These are phyloP conservation scores for Crossocerus cetratus DNA, from an alignment of 2,888 invertebrate genomes.

Conservation along the genomic window DNA sequence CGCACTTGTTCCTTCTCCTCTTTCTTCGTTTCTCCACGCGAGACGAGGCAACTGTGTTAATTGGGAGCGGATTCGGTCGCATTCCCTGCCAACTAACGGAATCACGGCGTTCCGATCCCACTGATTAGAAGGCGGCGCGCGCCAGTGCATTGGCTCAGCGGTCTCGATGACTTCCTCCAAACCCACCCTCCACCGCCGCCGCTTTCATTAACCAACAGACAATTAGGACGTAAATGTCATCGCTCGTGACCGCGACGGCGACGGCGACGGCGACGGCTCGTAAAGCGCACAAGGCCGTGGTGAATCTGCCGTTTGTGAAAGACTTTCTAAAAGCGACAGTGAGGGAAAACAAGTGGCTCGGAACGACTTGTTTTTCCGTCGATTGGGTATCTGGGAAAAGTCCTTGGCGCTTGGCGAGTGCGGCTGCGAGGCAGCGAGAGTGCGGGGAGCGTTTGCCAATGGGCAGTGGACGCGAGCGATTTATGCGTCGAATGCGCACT, in stretches of 20 bases:
- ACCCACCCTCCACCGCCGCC: neutral
- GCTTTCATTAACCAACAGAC: neutral
- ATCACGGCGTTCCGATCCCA: slow-evolving; percentile 19
- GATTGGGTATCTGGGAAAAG: neutral
- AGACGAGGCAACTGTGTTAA: slow-evolving; percentile 50
- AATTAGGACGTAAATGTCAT: slow-evolving; percentile 2
- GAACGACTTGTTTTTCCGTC: neutral
- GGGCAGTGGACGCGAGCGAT: too few species aligned
- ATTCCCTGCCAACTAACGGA: slow-evolving; percentile 37
- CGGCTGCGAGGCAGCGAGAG: too few species aligned
- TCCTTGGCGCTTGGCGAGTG: slow-evolving; percentile 6
- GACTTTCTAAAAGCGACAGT: neutral
- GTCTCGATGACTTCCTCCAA: neutral
- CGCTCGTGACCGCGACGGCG: neutral
- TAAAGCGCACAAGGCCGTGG: neutral
- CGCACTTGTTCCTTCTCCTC: slow-evolving; percentile 35
- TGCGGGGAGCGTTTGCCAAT: too few species aligned
- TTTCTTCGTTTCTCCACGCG: slow-evolving; percentile 30
- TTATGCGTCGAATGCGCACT: slow-evolving; percentile 14
- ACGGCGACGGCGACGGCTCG: too few species aligned
- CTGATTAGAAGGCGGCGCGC: slow-evolving; percentile 11
- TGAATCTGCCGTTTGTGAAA: neutral
- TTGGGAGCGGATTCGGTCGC: slow-evolving; percentile 26
- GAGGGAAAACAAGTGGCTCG: neutral
- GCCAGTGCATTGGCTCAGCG: neutral